Base-by-base conservation (phyloP, 2,797 vertebrate genomes). In the Arrhamphus sclerolepis region DNA sequence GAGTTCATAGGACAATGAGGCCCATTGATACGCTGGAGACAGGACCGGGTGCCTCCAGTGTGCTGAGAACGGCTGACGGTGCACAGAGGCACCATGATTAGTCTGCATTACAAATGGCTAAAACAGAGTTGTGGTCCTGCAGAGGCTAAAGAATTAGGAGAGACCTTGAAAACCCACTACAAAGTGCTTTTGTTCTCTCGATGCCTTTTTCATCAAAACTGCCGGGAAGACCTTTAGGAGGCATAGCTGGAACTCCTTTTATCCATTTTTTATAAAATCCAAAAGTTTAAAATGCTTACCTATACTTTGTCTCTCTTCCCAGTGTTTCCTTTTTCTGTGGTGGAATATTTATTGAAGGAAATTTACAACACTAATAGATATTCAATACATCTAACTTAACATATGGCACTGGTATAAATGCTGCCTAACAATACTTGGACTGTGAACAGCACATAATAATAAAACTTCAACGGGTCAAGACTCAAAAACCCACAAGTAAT, bases 11-110 rank as follows among this genome's bases (percentile, higher is more conserved):
- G 83, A 93, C 89, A 92, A 91, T 88, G 87, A 84, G 80, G 56
- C 75, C 86, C 86, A 91, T 89, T 93, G 91, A 92, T 84, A 72
- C 42, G 59, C 54, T 26, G 81, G 87, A 90, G 91, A 89, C 78
- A 75, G 88, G 78, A 83, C 82, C 22, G 87, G 85, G 84, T 86
- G 81, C 77, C 87, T 88, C 89, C 74, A 74, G 75, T 53, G 58
- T 53, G 56, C 80, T 44, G 69, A 77, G 83, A 73, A 55, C 64
- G 59, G 80, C 77, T 86, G 84, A 83, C 66, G 66, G 70, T 80
- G 76, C 84, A 85, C 88, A 86, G 84, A 87, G 80, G 72, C 72
- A 84, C 85, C 81, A 57, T 82, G 85, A 89, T 88, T 82, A 73
- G 77, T 82, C 86, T 82, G 79, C 74, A 79, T 84, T 87, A 83